Percentiles rank a stretch among this genome's conserved stretches.
phyloP scores from a whole-genome alignment of 2,888 invertebrate genomes.

The Stenurella melanura region DNA sequence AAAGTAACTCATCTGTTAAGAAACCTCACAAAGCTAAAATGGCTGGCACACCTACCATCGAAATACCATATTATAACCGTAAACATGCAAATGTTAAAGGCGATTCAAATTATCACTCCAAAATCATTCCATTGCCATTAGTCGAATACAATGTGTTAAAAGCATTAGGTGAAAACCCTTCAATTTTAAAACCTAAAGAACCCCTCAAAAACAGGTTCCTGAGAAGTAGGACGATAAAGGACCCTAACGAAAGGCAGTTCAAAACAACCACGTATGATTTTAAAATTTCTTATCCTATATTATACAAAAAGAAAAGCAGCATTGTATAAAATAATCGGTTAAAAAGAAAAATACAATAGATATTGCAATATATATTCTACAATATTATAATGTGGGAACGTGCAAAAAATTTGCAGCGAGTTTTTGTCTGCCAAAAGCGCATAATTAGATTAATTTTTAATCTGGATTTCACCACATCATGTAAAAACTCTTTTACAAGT shows the following conservation, averaged over 20 bases:
- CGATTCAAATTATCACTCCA: slow-evolving; percentile 23
- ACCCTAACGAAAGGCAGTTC: slow-evolving; percentile 26
- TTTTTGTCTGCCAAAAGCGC: no score
- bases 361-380: no score
- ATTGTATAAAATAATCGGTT: no score
- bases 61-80: slow-evolving; percentile 54
- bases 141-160: slow-evolving; percentile 56
- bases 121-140: slow-evolving; percentile 52
- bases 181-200: slow-evolving; percentile 20
- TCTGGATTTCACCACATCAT: no score
- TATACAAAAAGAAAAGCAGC: no score
- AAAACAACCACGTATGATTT: slow-evolving; percentile 43
- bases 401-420: no score
- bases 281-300: no score
- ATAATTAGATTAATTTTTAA: no score
- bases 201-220: slow-evolving; percentile 15
- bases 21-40: slow-evolving; percentile 12
- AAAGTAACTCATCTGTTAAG: slow-evolving; percentile 32
- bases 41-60: slow-evolving; percentile 28
- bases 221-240: slow-evolving; percentile 37
- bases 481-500: no score
- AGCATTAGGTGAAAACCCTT: slow-evolving; percentile 41
- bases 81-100: not conserved
- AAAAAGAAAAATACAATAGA: no score
- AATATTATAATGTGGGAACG: no score